A percentile compares a stretch with the other conserved stretches of the same genome.
Conservation (phyloP, 2,797 vertebrate genomes). For the Neosilurus mollespiculum region DNA sequence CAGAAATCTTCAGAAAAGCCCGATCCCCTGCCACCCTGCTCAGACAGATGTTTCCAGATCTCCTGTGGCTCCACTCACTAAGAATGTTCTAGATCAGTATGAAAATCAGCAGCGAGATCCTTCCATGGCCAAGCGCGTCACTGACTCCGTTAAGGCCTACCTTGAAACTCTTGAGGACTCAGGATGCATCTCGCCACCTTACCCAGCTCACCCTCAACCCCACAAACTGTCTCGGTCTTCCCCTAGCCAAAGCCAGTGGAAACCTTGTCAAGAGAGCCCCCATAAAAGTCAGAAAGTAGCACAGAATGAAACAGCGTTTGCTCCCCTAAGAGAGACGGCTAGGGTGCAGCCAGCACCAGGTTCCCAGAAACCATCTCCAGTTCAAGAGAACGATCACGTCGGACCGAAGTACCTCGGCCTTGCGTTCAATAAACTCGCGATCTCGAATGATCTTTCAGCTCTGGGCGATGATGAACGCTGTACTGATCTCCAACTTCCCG, state of each 20-base stretch:
- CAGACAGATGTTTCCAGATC: slow-evolving; percentile 60
- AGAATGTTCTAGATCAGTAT: slow-evolving; percentile 70
- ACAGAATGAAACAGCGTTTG: slow-evolving; percentile 2
- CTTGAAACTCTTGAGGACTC: slow-evolving; percentile 73
- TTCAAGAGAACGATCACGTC: background rate
- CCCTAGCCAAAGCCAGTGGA: slow-evolving; percentile 29
- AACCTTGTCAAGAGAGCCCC: background rate
- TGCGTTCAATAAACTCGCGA: slow-evolving; percentile 53
- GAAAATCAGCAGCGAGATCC: slow-evolving; percentile 70
- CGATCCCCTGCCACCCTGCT: slow-evolving; percentile 69
- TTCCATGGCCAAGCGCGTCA: slow-evolving; percentile 52
- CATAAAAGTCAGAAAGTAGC: slow-evolving; percentile 37
- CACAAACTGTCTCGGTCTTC: slow-evolving; percentile 12
- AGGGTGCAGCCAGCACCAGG: background rate
- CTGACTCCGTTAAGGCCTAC: slow-evolving; percentile 73
- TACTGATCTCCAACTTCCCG: slow-evolving; percentile 9
- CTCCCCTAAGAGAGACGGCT: slow-evolving; percentile 38
- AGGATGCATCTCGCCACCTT: slow-evolving; percentile 21
- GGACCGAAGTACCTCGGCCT: slow-evolving; percentile 33
- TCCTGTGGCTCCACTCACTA: slow-evolving; percentile 68
- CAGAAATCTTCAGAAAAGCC: slow-evolving; percentile 77
- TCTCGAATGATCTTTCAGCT: slow-evolving; percentile 5
- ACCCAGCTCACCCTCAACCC: background rate
- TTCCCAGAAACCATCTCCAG: background rate
- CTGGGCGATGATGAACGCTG: background rate